phyloP scores from a whole-genome alignment of 2,113 vertebrate genomes.

The Campylorhamphus procurvoides region DNA sequence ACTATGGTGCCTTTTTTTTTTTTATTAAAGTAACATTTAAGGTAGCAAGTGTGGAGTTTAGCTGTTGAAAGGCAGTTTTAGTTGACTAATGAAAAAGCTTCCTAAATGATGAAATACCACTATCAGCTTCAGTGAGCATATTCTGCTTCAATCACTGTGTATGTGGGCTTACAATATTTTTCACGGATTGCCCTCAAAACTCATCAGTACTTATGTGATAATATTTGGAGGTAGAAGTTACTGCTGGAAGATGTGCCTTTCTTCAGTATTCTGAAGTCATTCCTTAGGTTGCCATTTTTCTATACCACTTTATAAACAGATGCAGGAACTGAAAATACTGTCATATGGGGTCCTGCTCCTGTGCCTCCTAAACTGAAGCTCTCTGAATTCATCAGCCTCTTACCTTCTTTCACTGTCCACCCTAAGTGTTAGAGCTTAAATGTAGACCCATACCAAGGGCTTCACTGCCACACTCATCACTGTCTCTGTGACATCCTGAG shows the following conservation, averaged over 20 bases:
- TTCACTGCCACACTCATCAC: not conserved
- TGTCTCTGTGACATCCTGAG: not conserved
- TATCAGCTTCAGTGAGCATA: not conserved
- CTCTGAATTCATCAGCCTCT: not conserved
- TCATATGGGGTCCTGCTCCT: not conserved
- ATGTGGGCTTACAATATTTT: not conserved
- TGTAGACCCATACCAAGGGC: fast-evolving
- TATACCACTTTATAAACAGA: fast-evolving
- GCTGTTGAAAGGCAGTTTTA: not conserved
- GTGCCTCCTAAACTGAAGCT: not conserved
- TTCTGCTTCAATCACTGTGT: not conserved
- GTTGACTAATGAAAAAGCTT: not conserved
- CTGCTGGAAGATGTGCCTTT: not conserved
- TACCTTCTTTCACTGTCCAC: not conserved
- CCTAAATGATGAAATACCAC: conserved; percentile 6
- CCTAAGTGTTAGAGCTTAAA: not conserved
- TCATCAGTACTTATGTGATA: not conserved
- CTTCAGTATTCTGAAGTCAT: not conserved
- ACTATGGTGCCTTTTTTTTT: not conserved
- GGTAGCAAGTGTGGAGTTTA: not conserved
- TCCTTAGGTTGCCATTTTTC: not conserved
- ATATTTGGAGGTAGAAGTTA: not conserved
- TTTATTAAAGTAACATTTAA: not conserved
- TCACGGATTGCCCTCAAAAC: conserved; percentile 19
- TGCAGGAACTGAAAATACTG: not conserved